Percentiles rank a stretch among this genome's conserved stretches.
These are phyloP conservation scores for Xiphydria camelus DNA, from an alignment of 2,888 invertebrate species.

Conservation along the genomic window DNA sequence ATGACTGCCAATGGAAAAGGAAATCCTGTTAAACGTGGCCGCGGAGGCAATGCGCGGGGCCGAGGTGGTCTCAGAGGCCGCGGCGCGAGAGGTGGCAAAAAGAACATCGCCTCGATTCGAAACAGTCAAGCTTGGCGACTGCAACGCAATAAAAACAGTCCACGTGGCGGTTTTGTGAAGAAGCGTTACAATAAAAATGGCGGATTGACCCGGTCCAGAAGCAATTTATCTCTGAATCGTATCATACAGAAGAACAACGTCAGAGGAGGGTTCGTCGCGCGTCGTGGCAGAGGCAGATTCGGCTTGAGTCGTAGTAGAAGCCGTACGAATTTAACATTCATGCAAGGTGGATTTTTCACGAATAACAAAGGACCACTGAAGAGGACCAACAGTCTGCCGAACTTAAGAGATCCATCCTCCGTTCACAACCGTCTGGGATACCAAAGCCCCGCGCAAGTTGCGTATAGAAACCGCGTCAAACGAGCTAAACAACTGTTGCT, in stretches of 20 bases:
- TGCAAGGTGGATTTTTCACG: slow-evolving; percentile 37
- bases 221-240: slow-evolving; percentile 39
- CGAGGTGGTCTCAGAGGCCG: slow-evolving; percentile 23
- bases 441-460: slow-evolving; percentile 52
- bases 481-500: slow-evolving; percentile 49
- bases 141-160: slow-evolving; percentile 25
- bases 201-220: slow-evolving; percentile 38
- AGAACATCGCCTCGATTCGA: slow-evolving; percentile 6
- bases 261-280: slow-evolving; percentile 33
- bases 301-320: slow-evolving; percentile 47
- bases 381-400: slow-evolving; percentile 49
- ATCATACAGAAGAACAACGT: slow-evolving; percentile 28
- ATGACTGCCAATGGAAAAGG: slow-evolving; percentile 37
- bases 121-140: slow-evolving; percentile 13
- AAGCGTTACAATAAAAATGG: slow-evolving; percentile 40
- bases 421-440: slow-evolving; percentile 53
- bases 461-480: slow-evolving; percentile 53
- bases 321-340: slow-evolving; percentile 41
- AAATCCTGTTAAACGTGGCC: slow-evolving; percentile 11
- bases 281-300: slow-evolving; percentile 36
- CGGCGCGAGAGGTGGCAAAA: slow-evolving; percentile 13
- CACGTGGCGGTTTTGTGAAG: slow-evolving; percentile 42
- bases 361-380: slow-evolving; percentile 39
- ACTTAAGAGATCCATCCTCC: slow-evolving; percentile 50
- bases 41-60: slow-evolving; percentile 19